Evolutionary conservation across 92 coral and sea anemone species (phyloP), one percentile per base, ranked within the genome.

Genomic region (Phenganax subtilis): DNA sequence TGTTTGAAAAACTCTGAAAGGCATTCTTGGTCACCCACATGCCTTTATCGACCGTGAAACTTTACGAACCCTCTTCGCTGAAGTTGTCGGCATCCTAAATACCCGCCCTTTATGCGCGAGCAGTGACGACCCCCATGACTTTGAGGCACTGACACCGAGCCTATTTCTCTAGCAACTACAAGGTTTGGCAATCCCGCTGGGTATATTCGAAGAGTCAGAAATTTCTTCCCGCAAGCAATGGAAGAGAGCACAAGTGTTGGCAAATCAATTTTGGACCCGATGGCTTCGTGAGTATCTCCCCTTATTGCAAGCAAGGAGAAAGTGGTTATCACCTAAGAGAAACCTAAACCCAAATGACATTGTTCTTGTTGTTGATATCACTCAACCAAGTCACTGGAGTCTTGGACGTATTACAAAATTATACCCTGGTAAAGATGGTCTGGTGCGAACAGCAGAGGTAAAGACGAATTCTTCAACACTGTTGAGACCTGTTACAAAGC

Each of bases 41-140:
- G 81, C 80, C 51, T 69, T 85, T n/a, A 52, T 85, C 10, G 70
- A 71, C n/a, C 73, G 62, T 17, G 88, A 85, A 57, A 85, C 88
- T 5, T 71, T 82, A 12, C 78, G 68, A 2, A 66, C 86, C 7
- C 75, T 82, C 27, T 83, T 87, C 20, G 84, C 89, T 9, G 92
- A 89, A 80, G 92, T 84, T 20, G 85, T 74, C 9, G 75, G 82
- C 7, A 89, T 89, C 80, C 80, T 89, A 10, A 89, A 89, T 86
- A 86, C 85, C 27, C 86, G 89, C 25, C 92, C 89, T 31, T 55
- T 89, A 16, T 85, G 85, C 53, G 65, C 86, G 1, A 69, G 84
- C 71, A 81, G 88, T 65, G 89, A 86, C 37, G 91, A 89, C 61
- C 87, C 91, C 6, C 66, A 63, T 7, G 87, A 88, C 56, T 37